phyloP scores from a whole-genome alignment of 1,140 invertebrate genomes.

The Drosophila miranda region DNA sequence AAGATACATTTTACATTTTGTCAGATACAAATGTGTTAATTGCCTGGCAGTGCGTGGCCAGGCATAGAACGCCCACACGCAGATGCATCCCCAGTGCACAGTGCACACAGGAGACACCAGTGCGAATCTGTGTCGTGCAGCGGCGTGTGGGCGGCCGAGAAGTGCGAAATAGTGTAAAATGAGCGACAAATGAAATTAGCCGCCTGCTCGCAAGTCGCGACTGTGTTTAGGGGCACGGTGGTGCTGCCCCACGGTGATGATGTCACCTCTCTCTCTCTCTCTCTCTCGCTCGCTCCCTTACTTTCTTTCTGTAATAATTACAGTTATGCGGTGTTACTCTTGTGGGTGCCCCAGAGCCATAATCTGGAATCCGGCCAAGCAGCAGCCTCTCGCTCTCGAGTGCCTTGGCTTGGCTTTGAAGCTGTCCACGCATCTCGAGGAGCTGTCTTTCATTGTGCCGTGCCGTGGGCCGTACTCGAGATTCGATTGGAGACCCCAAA shows the following conservation, averaged over 20 bases:
- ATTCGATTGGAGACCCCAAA: slow-evolving; percentile 16
- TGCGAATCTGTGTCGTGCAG: slow-evolving; percentile 62
- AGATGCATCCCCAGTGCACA: slow-evolving; percentile 8
- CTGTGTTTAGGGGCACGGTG: no score
- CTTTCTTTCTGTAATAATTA: slow-evolving; percentile 62
- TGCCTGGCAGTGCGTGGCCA: slow-evolving; percentile 69
- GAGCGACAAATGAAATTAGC: slow-evolving; percentile 61
- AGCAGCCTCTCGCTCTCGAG: slow-evolving; percentile 21
- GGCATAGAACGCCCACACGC: slow-evolving; percentile 77
- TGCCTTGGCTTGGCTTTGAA: slow-evolving; percentile 12
- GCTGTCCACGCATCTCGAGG: slow-evolving; percentile 20
- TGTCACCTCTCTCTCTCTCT: slow-evolving; percentile 27
- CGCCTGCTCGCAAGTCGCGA: slow-evolving; percentile 23
- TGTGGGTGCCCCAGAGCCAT: slow-evolving; percentile 26
- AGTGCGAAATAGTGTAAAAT: slow-evolving; percentile 74
- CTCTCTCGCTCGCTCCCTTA: background rate
- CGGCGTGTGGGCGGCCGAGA: slow-evolving; percentile 68
- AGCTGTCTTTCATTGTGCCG: slow-evolving; percentile 39
- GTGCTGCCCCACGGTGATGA: slow-evolving; percentile 5
- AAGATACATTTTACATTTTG: slow-evolving; percentile 76
- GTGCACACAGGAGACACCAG: slow-evolving; percentile 28
- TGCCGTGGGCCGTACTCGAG: slow-evolving; percentile 55
- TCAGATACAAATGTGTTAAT: slow-evolving; percentile 81
- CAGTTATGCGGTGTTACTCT: slow-evolving; percentile 45
- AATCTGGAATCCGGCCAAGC: slow-evolving; percentile 34